A percentile compares a stretch with the other conserved stretches of the same genome.
These are phyloP conservation scores for Zaprionus lachaisei DNA, from an alignment of 1,140 invertebrate genomes.

Conservation along the genomic window DNA sequence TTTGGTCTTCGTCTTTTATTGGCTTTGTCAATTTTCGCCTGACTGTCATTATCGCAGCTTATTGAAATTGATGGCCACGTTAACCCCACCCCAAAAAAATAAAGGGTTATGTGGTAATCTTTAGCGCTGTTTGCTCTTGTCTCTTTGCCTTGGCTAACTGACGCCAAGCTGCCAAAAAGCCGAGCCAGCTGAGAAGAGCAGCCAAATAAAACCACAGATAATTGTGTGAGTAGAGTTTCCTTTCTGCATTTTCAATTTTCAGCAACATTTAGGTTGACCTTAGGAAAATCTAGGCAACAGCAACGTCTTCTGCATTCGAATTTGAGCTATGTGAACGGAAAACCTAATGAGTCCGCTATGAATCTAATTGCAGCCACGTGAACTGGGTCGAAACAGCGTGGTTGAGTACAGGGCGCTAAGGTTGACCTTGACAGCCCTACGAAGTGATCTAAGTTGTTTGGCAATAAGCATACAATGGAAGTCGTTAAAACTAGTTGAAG, in stretches of 20 bases:
- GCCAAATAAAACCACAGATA: not conserved
- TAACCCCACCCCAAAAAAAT: constrained; percentile 49
- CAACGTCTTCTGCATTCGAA: constrained; percentile 24
- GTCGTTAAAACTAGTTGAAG: not conserved
- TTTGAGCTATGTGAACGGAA: constrained; percentile 38
- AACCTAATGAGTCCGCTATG: constrained; percentile 34
- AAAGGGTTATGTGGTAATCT: constrained; percentile 54
- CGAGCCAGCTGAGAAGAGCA: not conserved
- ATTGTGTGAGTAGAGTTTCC: constrained; percentile 27
- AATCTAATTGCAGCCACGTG: constrained; percentile 66
- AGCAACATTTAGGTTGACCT: constrained; percentile 28
- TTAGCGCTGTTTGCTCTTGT: constrained; percentile 38
- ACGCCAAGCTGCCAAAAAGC: constrained; percentile 28
- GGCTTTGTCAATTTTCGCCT: constrained; percentile 68
- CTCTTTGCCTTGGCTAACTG: constrained; percentile 30
- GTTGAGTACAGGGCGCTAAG: constrained; percentile 6
- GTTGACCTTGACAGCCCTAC: not conserved
- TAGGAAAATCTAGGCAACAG: constrained; percentile 17
- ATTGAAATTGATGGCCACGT: constrained; percentile 41
- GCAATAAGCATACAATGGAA: not conserved
- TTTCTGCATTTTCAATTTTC: constrained; percentile 17
- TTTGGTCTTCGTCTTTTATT: constrained; percentile 47
- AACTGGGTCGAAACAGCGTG: constrained; percentile 39
- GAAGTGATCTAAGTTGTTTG: not conserved
- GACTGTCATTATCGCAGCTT: constrained; percentile 50